A percentile compares a stretch with the other conserved stretches of the same genome.
Conservation (phyloP, 2,888 invertebrate genomes). For the Pammene aurita region DNA sequence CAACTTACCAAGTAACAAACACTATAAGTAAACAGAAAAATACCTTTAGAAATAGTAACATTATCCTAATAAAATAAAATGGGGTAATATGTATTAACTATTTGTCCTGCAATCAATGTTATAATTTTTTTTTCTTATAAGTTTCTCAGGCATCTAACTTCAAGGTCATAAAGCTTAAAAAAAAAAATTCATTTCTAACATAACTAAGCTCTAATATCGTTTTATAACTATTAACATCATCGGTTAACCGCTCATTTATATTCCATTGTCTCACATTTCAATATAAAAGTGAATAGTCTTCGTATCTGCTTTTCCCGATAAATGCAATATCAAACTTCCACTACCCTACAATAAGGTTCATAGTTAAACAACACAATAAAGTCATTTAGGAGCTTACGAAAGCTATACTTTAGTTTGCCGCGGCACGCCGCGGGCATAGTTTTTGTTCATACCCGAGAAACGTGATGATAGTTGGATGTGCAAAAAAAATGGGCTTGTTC, state of each 20-base stretch:
- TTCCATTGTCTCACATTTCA: slow-evolving; percentile 16
- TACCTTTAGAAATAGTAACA: too few species aligned
- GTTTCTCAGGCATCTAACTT: neutral
- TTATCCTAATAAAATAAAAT: too few species aligned
- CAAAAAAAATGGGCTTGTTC: slow-evolving; percentile 18
- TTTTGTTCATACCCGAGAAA: slow-evolving; percentile 18
- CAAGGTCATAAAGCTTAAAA: neutral
- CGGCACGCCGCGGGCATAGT: slow-evolving; percentile 8
- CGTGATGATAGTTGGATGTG: slow-evolving; percentile 17
- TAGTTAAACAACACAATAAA: neutral
- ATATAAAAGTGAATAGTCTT: neutral
- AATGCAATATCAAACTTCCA: neutral
- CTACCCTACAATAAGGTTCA: neutral
- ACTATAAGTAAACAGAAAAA: too few species aligned
- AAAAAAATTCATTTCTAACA: neutral
- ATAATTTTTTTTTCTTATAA: too few species aligned
- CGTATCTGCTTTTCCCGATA: too few species aligned
- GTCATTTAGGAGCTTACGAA: neutral
- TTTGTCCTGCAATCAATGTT: too few species aligned
- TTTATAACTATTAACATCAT: slow-evolving; percentile 22
- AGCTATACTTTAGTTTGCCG: neutral
- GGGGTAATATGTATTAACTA: too few species aligned
- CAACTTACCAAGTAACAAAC: too few species aligned
- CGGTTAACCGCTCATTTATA: slow-evolving; percentile 13
- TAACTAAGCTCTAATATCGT: neutral